Base-by-base conservation (phyloP, 2,797 vertebrate species). In the Prionace glauca region DNA sequence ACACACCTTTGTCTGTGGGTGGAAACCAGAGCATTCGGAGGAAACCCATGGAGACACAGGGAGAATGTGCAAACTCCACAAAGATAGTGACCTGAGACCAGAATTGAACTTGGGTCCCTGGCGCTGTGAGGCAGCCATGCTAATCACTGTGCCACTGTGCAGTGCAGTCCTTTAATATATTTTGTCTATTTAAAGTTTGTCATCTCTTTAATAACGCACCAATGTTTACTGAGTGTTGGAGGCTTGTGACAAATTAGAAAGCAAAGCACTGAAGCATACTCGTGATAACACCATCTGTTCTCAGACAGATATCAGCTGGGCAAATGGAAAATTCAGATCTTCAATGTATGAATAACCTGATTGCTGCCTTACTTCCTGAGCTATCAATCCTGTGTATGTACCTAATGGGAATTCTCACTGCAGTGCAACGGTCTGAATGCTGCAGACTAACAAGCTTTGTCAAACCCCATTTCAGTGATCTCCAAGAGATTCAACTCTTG, bases 261-360 rank as follows among this genome's bases (percentile, higher is more conserved):
- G 72, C 71, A 45, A 96, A 97, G 95, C 60, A 95, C 95, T 91
- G 95, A 92, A 95, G 95, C 93, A 96, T 95, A 96, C 96, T 96
- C 97, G 84, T 95, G 96, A n/a, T 97, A 97, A 96, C 96, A 96
- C 97, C 97, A 98, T 97, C 97, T 97, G 97, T 96, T 60, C 90
- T 67, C n/a, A 69, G 90, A 22, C 62, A 92, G 90, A 92, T 92
- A 92, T 92, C 62, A 41, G n/a, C 90, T 69, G n/a, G 90, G 90
- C 90, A 92, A 92, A 92, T 92, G 90, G 90, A 92, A 92, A 92
- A 92, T 41, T 69, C 90, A 69, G 65, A 92, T 92, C 8, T 62
- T 36, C 62, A 92, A 41, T 36, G 60, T 92, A 92, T 92, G 60
- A 67, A 67, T 36, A 67, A 92, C 20, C 90, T 67, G 41, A 92